Base-by-base conservation (phyloP, 2,113 vertebrate genomes). In the Platichthys stellatus region DNA sequence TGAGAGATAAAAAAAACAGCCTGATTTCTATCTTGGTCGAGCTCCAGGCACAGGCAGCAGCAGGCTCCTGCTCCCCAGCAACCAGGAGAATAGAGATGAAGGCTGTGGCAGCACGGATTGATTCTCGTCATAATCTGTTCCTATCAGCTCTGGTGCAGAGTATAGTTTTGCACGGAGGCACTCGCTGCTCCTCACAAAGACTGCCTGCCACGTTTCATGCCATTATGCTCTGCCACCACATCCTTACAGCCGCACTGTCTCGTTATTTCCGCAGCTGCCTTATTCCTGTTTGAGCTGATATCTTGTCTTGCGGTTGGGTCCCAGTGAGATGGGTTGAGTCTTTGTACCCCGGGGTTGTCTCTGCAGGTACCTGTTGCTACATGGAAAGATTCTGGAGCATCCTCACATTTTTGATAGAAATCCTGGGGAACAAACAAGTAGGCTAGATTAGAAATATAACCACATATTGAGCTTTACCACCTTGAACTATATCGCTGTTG, bases 21-120 rank as follows among this genome's bases (percentile, higher is more conserved):
- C 86, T 74, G 88, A 72, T 90, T 80, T 84, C 38, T 87, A 86
- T 91, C 86, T 89, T 69, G 17, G 62, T 76, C 7, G 47, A 60
- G 84, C 76, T 88, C 26, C 74, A 83, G 74, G 58, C 28, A 6
- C 64, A 73, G 68, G 74, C 74, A 28, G 74, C 65, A 57, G 64
- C 82, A 62, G 75, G 66, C 69, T 77, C 26, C 61, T 75, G 80
- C 78, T 83, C 79, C 73, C 78, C 67, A 54, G 65, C 77, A 83
- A 68, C 83, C 77, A 59, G 68, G 74, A 74, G 76, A 70, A 69
- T 71, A 73, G 80, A 69, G 78, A 86, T 77, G 76, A 79, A 63
- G 83, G 63, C 75, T 85, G 80, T 89, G 85, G 69, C 85, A 85
- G 78, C 72, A 24, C 60, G 47, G 86, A 90, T 83, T 84, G 85